Conservation (phyloP, 2,888 invertebrate species). For the Nasonovia ribisnigri region DNA sequence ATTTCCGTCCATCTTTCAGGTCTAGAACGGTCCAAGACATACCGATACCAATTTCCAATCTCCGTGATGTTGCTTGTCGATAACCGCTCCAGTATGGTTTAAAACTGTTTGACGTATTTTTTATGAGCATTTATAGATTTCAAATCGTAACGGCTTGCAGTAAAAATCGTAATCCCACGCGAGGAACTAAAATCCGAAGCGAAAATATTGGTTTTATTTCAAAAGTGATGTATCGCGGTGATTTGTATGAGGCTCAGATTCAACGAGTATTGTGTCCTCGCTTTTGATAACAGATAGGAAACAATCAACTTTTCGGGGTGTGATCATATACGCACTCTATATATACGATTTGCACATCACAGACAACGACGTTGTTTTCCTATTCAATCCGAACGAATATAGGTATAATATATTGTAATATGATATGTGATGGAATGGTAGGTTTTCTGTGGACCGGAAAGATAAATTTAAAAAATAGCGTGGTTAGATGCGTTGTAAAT, state of each 20-base stretch:
- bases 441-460: too few relatives aligned
- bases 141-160: not conserved
- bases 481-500: too few relatives aligned
- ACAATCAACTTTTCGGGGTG: not conserved
- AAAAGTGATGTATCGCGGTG: not conserved
- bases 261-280: not conserved
- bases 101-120: not conserved
- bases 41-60: not conserved
- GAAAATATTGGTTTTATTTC: not conserved
- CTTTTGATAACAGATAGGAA: not conserved
- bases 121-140: not conserved
- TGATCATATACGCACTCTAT: too few relatives aligned
- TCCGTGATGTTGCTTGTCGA: not conserved
- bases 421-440: not conserved
- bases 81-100: not conserved
- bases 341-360: not conserved
- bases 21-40: not conserved
- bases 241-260: not conserved
- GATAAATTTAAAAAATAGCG: too few relatives aligned
- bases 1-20: not conserved
- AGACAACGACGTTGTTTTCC: not conserved
- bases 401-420: not conserved
- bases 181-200: not conserved
- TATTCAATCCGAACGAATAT: not conserved
- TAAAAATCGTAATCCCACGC: not conserved